Evolutionary conservation across 1,140 invertebrate species (phyloP).

Genomic region (Drosophila arizonae): DNA sequence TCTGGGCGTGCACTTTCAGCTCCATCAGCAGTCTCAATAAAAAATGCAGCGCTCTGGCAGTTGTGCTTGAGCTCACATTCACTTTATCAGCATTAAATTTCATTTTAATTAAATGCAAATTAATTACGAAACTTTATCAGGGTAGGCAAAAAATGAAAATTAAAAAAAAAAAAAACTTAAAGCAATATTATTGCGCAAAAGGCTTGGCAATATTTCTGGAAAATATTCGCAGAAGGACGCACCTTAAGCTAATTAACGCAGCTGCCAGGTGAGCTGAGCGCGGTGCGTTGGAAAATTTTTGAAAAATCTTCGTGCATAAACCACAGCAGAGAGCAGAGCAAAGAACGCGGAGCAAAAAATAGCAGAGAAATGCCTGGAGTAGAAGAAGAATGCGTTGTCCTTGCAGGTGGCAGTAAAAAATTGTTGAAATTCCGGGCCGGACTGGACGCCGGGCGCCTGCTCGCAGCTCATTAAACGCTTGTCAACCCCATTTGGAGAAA

Average conservation of each 20-base stretch:
- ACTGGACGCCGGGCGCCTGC: slow-evolving; percentile 6
- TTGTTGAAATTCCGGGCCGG: slow-evolving; percentile 64
- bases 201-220: slow-evolving; percentile 35
- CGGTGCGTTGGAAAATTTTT: slow-evolving; percentile 30
- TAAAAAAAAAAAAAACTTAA: not conserved
- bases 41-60: slow-evolving; percentile 5
- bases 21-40: slow-evolving; percentile 4
- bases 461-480: slow-evolving; percentile 74
- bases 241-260: slow-evolving; percentile 61
- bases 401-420: slow-evolving; percentile 78
- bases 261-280: slow-evolving; percentile 1
- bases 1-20: not conserved
- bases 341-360: slow-evolving; percentile 1
- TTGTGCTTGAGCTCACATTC: slow-evolving; percentile 3
- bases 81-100: slow-evolving; percentile 47
- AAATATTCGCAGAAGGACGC: slow-evolving; percentile 26
- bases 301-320: slow-evolving; percentile 50
- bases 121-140: slow-evolving; percentile 37
- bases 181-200: slow-evolving; percentile 32
- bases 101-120: slow-evolving; percentile 49
- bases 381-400: slow-evolving; percentile 59
- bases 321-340: slow-evolving; percentile 35
- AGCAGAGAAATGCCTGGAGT: slow-evolving; percentile 37
- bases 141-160: not conserved
- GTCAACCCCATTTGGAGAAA: slow-evolving; percentile 34